phyloP scores from a whole-genome alignment of 92 coral and sea anemone genomes.

The Phenganax stokvisi region DNA sequence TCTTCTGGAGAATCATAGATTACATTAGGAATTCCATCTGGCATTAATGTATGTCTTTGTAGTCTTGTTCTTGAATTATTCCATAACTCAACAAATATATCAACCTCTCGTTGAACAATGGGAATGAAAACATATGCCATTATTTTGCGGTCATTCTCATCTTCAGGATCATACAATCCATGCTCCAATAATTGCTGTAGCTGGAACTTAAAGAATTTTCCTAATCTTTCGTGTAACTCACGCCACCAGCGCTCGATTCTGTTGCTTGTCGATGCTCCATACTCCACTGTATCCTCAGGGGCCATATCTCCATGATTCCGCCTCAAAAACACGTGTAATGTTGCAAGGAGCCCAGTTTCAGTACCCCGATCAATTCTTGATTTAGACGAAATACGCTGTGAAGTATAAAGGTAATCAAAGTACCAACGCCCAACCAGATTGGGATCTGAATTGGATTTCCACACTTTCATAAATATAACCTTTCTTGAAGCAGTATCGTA shows the following conservation, averaged over 20 bases:
- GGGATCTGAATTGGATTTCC: constrained; percentile 18
- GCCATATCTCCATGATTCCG: not conserved
- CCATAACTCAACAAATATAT: constrained; percentile 30
- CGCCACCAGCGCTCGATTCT: constrained; percentile 45
- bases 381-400: not conserved
- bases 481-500: not conserved
- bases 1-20: not conserved
- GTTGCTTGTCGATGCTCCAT: constrained; percentile 47
- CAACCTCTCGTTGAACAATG: constrained; percentile 26
- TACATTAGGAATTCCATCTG: not conserved
- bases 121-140: constrained; percentile 28
- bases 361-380: constrained; percentile 1
- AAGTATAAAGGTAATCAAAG: not conserved
- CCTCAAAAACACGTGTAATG: constrained; percentile 7
- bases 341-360: constrained; percentile 19
- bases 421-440: not conserved
- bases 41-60: not conserved
- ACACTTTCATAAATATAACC: not conserved
- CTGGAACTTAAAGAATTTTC: constrained; percentile 27
- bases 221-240: constrained; percentile 28
- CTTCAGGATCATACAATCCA: constrained; percentile 31
- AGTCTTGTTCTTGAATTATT: constrained; percentile 7
- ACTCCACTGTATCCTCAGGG: constrained; percentile 9
- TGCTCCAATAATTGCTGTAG: not conserved
- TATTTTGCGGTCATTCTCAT: constrained; percentile 11